A percentile compares a stretch with the other conserved stretches of the same genome.
phyloP scores from a whole-genome alignment of 2,113 vertebrate species.

The Raja brachyura region DNA sequence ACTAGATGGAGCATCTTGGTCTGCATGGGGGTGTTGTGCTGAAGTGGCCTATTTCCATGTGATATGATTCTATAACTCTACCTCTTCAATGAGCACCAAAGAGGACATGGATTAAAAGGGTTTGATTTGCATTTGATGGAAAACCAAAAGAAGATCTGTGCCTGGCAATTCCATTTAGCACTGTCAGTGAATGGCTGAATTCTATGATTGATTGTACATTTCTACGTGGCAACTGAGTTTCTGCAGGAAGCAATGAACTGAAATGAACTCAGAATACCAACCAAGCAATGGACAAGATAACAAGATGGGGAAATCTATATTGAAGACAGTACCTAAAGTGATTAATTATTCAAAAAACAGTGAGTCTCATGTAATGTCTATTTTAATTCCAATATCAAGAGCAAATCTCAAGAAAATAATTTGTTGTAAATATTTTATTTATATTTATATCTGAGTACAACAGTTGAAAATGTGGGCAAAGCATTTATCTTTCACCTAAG shows the following conservation, averaged over 20 bases:
- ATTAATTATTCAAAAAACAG: background rate
- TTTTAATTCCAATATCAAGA: background rate
- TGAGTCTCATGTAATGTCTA: background rate
- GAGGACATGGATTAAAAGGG: background rate
- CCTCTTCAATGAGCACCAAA: too few species aligned
- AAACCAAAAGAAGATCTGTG: background rate
- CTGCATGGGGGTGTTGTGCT: too few species aligned
- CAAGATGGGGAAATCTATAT: background rate
- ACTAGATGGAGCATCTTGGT: too few species aligned
- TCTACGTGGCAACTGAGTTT: background rate
- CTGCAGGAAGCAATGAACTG: background rate
- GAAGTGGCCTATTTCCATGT: too few species aligned
- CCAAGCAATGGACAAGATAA: background rate
- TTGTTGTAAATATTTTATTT: background rate
- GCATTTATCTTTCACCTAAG: too few species aligned
- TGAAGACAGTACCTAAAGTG: background rate
- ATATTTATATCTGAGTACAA: background rate
- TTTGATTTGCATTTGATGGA: background rate
- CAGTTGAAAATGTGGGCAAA: background rate
- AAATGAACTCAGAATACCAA: background rate
- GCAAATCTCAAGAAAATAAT: background rate
- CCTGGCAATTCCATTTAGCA: background rate
- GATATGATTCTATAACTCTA: too few species aligned
- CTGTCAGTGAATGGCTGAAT: background rate
- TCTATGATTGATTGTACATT: background rate